Base-by-base conservation (phyloP, 2,797 vertebrate species). In the Scolopax bukidnonensis region DNA sequence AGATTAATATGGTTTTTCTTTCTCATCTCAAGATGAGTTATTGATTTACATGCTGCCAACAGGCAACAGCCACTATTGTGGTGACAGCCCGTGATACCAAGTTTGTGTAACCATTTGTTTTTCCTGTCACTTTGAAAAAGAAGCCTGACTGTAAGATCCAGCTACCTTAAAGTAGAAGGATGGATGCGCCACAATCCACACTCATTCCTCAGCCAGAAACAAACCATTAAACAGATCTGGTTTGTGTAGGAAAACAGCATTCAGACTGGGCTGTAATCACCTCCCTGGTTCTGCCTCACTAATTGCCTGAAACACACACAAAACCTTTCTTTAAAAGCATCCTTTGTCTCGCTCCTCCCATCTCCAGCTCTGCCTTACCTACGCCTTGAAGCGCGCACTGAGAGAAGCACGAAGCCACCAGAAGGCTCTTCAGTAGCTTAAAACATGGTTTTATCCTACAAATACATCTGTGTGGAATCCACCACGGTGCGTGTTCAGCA, bases 401-500 rank as follows among this genome's bases (percentile, higher is more conserved):
- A 38, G 45, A 36, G 25, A 61, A 61, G 53, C 76, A 84, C 11
- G 4, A 2, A 20, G 25, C 23, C 40, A 24, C 51, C 16, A 41
- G 25, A 56, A 75, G 38, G 54, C 28, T 86, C 74, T 63, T 50
- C 90, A 73, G 87, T 3, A 84, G 81, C 77, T 64, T 13, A 17
- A 40, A 17, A 40, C 9, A 1, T 7, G 21, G 10, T 43, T 90
- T 87, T 75, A 68, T 43, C 75, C 63, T 64, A 57, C 40, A 78
- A 9, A 65, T 6, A 27, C 24, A 43, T 10, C 64, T 50, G 57
- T 0, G 4, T 41, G n/a, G 21, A 33, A 76, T 14, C 51, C 27
- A 11, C 70, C 25, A 13, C 0, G 33, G 73, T n/a, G 69, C 65
- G 14, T 0, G 0, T 21, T 84, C 74, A 84, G 38, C 53, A 16